Percentiles rank a stretch among this genome's conserved stretches.
Evolutionary conservation across 2,888 invertebrate genomes (phyloP).

Genomic region (Tetragonisca angustula): DNA sequence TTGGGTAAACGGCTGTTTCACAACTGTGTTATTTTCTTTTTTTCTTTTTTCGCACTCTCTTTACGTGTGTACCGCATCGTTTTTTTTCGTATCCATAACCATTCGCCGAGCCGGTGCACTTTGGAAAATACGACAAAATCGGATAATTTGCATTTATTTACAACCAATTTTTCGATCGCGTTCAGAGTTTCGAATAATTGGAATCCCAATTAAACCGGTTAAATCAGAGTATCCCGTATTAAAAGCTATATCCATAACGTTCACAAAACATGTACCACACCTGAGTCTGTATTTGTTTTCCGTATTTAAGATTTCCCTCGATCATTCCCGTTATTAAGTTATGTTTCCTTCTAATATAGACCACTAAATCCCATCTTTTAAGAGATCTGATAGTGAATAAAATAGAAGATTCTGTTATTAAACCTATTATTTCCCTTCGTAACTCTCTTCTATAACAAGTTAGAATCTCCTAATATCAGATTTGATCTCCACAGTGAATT

Average conservation of each 20-base stretch:
- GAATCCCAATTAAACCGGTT: constrained; percentile 1
- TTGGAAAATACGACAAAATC: neutral
- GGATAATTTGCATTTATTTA: neutral
- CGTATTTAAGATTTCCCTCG: no score
- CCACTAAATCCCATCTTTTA: neutral
- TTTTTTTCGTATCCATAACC: neutral
- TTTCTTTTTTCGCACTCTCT: neutral
- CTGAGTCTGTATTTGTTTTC: neutral
- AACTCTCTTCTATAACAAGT: no score
- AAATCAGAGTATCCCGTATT: neutral
- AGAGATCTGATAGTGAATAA: neutral
- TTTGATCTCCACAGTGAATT: no score
- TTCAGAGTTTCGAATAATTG: neutral
- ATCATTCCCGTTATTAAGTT: neutral
- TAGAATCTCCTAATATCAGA: no score
- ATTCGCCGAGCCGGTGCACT: neutral
- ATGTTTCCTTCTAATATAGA: neutral
- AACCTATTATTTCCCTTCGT: neutral
- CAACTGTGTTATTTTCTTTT: neutral
- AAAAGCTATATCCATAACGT: neutral
- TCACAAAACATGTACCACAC: neutral
- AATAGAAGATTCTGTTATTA: neutral
- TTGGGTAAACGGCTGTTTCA: neutral
- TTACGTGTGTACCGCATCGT: no score
- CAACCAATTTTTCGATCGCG: neutral